These are phyloP conservation scores for Mesocentrotus franciscanus DNA, from an alignment of 53 echinoderm and acorn worm genomes.

Conservation along the genomic window DNA sequence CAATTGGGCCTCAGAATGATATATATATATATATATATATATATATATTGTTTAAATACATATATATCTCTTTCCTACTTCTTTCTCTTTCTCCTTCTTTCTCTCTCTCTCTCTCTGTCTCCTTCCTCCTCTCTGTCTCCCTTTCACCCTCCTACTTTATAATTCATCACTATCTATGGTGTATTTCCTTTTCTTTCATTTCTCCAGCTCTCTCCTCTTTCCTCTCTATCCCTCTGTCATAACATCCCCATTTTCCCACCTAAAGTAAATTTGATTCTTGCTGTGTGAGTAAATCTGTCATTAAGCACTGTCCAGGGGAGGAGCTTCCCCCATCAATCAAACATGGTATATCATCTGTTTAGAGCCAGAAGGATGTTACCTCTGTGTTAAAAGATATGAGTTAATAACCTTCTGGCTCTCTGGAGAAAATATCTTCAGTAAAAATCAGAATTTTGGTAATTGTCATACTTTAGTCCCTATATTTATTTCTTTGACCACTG, in stretches of 20 bases:
- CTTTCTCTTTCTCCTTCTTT: background rate
- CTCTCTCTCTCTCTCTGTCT: background rate
- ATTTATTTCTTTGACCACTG: constrained; percentile 12
- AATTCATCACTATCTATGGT: background rate
- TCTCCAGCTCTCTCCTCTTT: background rate
- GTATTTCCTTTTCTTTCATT: background rate
- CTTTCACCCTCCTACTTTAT: background rate
- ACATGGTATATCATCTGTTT: background rate
- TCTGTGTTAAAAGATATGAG: too few relatives aligned
- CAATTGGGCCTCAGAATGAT: background rate
- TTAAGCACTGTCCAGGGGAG: background rate
- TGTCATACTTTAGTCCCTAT: background rate
- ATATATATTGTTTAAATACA: background rate
- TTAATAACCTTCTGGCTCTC: too few relatives aligned
- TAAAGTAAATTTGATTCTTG: background rate
- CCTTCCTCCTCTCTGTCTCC: background rate
- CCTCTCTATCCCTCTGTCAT: background rate
- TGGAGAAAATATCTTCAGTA: too few relatives aligned
- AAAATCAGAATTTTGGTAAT: background rate
- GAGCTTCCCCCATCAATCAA: background rate
- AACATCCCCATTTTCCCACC: background rate
- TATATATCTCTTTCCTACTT: background rate
- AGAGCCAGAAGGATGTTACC: too few relatives aligned
- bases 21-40: background rate
- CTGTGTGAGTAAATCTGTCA: background rate